These are phyloP conservation scores for Cettia cetti DNA, from an alignment of 2,113 vertebrate genomes.

Conservation along the genomic window DNA sequence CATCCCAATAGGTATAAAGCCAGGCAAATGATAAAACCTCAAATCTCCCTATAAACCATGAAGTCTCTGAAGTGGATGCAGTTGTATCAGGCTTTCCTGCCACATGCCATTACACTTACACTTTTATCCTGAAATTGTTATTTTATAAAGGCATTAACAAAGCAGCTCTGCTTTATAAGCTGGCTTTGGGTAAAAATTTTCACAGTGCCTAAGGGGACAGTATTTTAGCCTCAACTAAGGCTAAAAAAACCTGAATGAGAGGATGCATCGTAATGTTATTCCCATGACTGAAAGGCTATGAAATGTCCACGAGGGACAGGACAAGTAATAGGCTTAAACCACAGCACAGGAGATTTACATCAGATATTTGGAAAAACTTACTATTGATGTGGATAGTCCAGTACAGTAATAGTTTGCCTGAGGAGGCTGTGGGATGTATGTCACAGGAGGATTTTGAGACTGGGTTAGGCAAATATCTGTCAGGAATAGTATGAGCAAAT, in stretches of 20 bases:
- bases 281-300: conserved; percentile 4
- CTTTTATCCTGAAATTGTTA: conserved; percentile 1
- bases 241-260: background rate
- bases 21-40: background rate
- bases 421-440: background rate
- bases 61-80: background rate
- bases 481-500: background rate
- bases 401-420: background rate
- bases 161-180: background rate
- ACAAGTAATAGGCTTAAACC: conserved; percentile 45
- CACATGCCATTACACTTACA: background rate
- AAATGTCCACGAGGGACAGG: conserved; percentile 46
- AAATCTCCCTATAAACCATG: background rate
- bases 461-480: conserved; percentile 1
- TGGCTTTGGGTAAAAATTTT: conserved; percentile 14
- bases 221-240: background rate
- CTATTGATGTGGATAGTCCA: background rate
- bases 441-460: conserved; percentile 21
- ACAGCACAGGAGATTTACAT: background rate
- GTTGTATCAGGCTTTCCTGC: background rate
- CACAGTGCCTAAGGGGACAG: background rate
- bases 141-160: conserved; percentile 31
- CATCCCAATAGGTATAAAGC: background rate
- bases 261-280: conserved; percentile 9
- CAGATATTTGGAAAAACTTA: conserved; percentile 25